Conservation (phyloP, 2,113 vertebrate species). For the Siniperca knerii region DNA sequence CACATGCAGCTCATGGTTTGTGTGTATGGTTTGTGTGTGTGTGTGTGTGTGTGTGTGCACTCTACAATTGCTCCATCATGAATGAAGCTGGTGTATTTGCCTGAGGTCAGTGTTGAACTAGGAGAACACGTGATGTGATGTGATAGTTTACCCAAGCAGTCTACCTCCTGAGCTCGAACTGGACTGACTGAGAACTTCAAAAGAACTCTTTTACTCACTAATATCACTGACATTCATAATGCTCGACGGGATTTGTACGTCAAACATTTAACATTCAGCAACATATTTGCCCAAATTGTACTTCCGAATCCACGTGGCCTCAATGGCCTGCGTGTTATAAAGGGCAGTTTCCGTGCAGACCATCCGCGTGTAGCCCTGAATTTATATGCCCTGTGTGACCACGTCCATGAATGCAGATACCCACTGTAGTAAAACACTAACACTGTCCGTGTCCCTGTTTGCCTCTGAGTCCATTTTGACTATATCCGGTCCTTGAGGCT, state of each 20-base stretch:
- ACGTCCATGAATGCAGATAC: too few species aligned
- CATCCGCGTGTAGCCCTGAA: background rate
- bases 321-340: background rate
- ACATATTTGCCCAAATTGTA: background rate
- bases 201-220: background rate
- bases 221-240: background rate
- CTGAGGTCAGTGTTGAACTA: conserved; percentile 41
- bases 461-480: too few species aligned
- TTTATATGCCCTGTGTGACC: too few species aligned
- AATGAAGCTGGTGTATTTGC: conserved; percentile 59
- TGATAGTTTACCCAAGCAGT: background rate
- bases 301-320: background rate
- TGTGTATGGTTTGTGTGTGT: conserved; percentile 18
- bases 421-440: background rate
- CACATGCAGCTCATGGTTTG: conserved; percentile 8
- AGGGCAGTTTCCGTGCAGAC: background rate
- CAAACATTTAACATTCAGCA: background rate
- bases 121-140: conserved; percentile 21
- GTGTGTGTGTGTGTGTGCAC: conserved; percentile 7
- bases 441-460: too few species aligned
- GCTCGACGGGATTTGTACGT: background rate
- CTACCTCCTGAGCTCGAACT: conserved; percentile 2
- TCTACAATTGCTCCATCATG: conserved; percentile 26
- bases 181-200: background rate
- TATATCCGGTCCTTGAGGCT: background rate